Base-by-base conservation (phyloP, 2,888 invertebrate genomes). In the Drosophila kanekoi region DNA sequence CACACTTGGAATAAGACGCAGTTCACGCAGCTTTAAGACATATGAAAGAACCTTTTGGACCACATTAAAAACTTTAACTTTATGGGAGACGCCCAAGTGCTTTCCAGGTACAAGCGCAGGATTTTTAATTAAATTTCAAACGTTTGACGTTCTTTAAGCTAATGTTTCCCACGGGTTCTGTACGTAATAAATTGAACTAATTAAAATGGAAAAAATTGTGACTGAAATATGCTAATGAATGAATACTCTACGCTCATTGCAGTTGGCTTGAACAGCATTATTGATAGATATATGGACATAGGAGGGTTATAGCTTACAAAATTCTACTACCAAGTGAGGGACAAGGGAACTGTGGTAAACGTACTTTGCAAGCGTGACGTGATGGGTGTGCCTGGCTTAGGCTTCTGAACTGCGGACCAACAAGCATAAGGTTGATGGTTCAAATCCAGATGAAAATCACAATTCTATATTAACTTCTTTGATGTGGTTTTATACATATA, bases 121-220 rank as follows among this genome's bases (percentile, higher is more conserved):
- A 63, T 35, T 32, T 41, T 5, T n/a, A 20, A 32, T 43, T 37
- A 16, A 11, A 10, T 11, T n/a, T 33, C 32, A 1, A 41, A 1
- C 16, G 3, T 14, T 28, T 14, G 37, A 20, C 33, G 49, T 35
- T 38, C 53, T 47, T 35, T 32, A 18, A 41, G 9, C 28, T 41
- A 1, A 14, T 10, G 45, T 9, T 77, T 75, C 73, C 73, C 73
- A 75, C 68, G 78, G 23, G 28, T 44, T 38, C 11, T 43, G 32
- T 18, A 41, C 13, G 13, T 43, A 53, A 67, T 35, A 45, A 32
- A 62, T 77, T 72, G 13, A 63, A 49, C 52, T 60, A 72, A 75
- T 68, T 73, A 41, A 68, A 59, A 16, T 9, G 14, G 13, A 10
- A 40, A 8, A 3, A 18, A 18, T 8, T n/a, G 1, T n/a, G 16